These are phyloP conservation scores for Drosophila mulleri DNA, from an alignment of 2,888 invertebrate species.

Conservation along the genomic window DNA sequence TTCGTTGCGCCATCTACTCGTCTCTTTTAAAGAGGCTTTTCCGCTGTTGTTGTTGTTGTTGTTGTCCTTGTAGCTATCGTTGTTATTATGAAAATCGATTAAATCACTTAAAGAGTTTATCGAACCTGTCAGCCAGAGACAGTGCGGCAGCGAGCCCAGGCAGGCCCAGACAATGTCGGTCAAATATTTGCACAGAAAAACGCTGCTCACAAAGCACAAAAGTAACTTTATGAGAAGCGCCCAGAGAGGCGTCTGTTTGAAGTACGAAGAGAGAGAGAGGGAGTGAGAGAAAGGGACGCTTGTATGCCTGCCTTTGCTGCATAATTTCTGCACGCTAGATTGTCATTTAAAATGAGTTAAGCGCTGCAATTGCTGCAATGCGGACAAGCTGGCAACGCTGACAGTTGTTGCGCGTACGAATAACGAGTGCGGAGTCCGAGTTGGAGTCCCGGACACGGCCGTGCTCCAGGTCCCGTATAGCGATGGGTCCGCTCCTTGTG, in stretches of 20 bases:
- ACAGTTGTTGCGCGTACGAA: slow-evolving; percentile 1
- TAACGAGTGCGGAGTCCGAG: background rate
- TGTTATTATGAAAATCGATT: slow-evolving; percentile 68
- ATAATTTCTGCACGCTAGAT: slow-evolving; percentile 82
- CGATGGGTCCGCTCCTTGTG: slow-evolving; percentile 24
- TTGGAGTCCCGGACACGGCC: background rate
- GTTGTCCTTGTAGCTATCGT: slow-evolving; percentile 17
- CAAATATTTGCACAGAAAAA: slow-evolving; percentile 53
- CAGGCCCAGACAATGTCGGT: slow-evolving; percentile 39
- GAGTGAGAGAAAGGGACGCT: background rate
- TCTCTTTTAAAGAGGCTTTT: slow-evolving; percentile 69
- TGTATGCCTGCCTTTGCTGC: slow-evolving; percentile 21
- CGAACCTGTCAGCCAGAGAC: slow-evolving; percentile 59
- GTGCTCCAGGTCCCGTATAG: slow-evolving; percentile 11
- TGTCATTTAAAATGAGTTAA: slow-evolving; percentile 84
- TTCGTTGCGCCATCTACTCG: slow-evolving; percentile 57
- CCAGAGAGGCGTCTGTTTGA: slow-evolving; percentile 1
- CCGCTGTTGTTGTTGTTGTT: slow-evolving; percentile 16
- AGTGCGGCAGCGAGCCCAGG: background rate
- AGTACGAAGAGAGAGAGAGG: background rate
- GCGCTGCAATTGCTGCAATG: slow-evolving; percentile 72
- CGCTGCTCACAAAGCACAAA: slow-evolving; percentile 22
- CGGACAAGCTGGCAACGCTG: slow-evolving; percentile 57
- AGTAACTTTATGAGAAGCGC: slow-evolving; percentile 31
- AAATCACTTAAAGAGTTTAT: slow-evolving; percentile 75